These are phyloP conservation scores for Arctia plantaginis DNA, from an alignment of 2,888 invertebrate genomes.

Conservation along the genomic window DNA sequence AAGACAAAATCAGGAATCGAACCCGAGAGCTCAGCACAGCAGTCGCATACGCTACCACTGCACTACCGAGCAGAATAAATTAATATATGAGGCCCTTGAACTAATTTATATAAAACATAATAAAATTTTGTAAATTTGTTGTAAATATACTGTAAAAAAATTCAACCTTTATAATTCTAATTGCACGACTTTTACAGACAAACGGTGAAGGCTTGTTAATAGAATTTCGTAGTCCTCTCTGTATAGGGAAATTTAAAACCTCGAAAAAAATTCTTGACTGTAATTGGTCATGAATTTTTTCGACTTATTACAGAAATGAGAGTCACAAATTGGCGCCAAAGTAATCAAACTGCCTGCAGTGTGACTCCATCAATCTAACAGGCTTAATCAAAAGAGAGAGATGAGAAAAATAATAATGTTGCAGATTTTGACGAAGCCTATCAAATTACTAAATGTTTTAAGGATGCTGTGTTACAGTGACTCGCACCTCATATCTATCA, in stretches of 20 bases:
- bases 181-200: neutral
- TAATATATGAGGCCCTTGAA: too few species aligned
- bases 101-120: too few species aligned
- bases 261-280: neutral
- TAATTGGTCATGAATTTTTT: conserved; percentile 6
- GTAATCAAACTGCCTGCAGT: neutral
- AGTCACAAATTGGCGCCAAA: conserved; percentile 7
- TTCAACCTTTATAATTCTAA: neutral
- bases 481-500: conserved; percentile 63
- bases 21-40: too few species aligned
- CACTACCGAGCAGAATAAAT: too few species aligned
- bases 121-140: neutral
- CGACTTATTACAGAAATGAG: conserved; percentile 15
- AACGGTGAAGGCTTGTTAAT: neutral
- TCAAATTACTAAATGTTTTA: conserved; percentile 49
- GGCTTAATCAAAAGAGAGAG: conserved; percentile 19
- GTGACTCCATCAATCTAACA: conserved; percentile 15
- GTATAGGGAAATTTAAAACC: neutral
- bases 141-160: neutral
- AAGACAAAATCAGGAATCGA: too few species aligned
- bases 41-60: too few species aligned
- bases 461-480: conserved; percentile 36
- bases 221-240: neutral
- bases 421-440: conserved; percentile 36
- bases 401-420: conserved; percentile 19